phyloP scores from a whole-genome alignment of 2,888 invertebrate genomes.

The Patella pellucida region DNA sequence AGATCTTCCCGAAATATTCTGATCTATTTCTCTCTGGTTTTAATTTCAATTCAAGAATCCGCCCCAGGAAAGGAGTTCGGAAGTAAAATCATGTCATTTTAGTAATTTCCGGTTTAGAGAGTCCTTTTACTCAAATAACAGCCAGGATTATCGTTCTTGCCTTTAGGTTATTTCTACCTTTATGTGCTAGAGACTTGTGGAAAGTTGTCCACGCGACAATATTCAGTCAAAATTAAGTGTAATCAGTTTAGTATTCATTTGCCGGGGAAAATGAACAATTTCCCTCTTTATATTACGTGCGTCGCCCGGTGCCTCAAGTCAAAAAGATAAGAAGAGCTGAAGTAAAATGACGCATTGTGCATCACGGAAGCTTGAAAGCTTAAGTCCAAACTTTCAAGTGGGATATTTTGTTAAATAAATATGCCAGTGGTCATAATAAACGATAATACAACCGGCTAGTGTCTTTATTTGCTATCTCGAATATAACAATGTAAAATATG shows the following conservation, averaged over 20 bases:
- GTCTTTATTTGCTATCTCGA: too few relatives aligned
- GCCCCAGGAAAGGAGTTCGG: too few relatives aligned
- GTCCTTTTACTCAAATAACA: not conserved
- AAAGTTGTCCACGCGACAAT: conserved; percentile 4
- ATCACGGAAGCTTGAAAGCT: not conserved
- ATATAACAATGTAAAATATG: too few relatives aligned
- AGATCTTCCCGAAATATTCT: not conserved
- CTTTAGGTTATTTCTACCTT: conserved; percentile 5
- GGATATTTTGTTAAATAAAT: not conserved
- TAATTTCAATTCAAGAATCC: not conserved
- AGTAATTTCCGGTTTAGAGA: conserved; percentile 5
- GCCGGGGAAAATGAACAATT: conserved; percentile 37
- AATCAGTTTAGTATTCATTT: conserved; percentile 37
- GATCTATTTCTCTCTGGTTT: not conserved
- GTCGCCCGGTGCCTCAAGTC: conserved; percentile 26
- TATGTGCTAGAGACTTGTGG: not conserved
- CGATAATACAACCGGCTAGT: too few relatives aligned
- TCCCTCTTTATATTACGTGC: conserved; percentile 27
- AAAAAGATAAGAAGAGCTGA: conserved; percentile 25
- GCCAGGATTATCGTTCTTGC: conserved; percentile 10
- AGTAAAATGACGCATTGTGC: not conserved
- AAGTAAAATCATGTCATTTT: conserved; percentile 9
- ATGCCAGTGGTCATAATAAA: not conserved
- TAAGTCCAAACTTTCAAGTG: conserved; percentile 1
- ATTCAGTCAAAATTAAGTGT: conserved; percentile 26